phyloP scores from a whole-genome alignment of 2,888 invertebrate species.

The Drosophila flavopinicola region DNA sequence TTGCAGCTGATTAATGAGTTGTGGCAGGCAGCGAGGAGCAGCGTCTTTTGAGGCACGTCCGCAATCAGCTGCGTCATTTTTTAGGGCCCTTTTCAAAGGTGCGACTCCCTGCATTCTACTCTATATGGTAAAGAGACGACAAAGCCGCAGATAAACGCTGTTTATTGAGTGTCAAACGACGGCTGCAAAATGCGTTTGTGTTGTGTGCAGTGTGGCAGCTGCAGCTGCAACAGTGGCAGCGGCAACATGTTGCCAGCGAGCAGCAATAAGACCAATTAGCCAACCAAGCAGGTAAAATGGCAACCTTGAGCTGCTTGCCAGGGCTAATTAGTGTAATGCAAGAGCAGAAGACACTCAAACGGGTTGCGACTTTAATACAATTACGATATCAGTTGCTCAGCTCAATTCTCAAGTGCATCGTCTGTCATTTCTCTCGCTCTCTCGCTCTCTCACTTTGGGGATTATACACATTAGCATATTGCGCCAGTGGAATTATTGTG shows the following conservation, averaged over 20 bases:
- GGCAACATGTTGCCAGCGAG: constrained; percentile 58
- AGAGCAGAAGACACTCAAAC: constrained; percentile 11
- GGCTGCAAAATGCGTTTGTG: constrained; percentile 39
- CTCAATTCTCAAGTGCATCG: constrained; percentile 7
- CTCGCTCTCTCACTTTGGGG: neutral
- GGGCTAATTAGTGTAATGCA: constrained; percentile 53
- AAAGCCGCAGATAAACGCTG: constrained; percentile 54
- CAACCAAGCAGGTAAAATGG: constrained; percentile 51
- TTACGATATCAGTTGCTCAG: constrained; percentile 38
- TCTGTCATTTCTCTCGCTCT: neutral
- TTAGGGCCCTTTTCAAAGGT: constrained; percentile 47
- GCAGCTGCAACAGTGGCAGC: constrained; percentile 31
- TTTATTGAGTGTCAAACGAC: constrained; percentile 67
- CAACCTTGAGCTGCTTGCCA: constrained; percentile 36
- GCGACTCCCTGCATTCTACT: constrained; percentile 42
- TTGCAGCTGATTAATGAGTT: constrained; percentile 73
- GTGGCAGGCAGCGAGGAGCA: constrained; percentile 21
- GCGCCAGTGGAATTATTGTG: constrained; percentile 1
- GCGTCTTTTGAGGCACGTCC: constrained; percentile 24
- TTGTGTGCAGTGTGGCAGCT: constrained; percentile 10
- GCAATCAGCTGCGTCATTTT: constrained; percentile 42
- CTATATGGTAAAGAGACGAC: constrained; percentile 32
- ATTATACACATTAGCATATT: constrained; percentile 8
- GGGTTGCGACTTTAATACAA: constrained; percentile 39
- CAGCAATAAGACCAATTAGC: constrained; percentile 56